These are phyloP conservation scores for Cryptophagus acutangulus DNA, from an alignment of 2,888 invertebrate species.

Conservation along the genomic window DNA sequence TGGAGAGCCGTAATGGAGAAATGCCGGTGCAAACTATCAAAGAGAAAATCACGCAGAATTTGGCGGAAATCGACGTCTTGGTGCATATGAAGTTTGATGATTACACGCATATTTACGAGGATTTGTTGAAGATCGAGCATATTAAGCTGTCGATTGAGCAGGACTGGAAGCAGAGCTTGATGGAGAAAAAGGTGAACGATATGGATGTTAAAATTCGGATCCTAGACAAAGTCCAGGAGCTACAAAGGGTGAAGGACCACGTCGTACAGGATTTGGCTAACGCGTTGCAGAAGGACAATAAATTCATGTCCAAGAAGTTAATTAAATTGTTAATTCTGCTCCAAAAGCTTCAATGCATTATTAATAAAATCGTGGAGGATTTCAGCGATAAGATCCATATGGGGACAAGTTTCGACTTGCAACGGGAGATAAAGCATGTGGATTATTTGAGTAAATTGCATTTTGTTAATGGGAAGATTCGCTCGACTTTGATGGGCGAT, in stretches of 20 bases:
- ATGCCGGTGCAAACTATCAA: constrained; percentile 36
- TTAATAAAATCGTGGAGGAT: constrained; percentile 37
- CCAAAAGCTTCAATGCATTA: constrained; percentile 40
- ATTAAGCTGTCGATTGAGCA: constrained; percentile 35
- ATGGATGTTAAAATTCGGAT: constrained; percentile 34
- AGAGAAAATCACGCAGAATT: constrained; percentile 35
- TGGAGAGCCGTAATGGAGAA: constrained; percentile 18
- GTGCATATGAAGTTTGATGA: constrained; percentile 35
- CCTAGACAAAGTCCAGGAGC: constrained; percentile 36
- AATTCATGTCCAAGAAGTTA: constrained; percentile 35
- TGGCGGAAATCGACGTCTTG: constrained; percentile 37
- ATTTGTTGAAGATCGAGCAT: constrained; percentile 36
- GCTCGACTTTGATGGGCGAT: constrained; percentile 53
- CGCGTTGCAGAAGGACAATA: constrained; percentile 28
- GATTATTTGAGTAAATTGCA: constrained; percentile 48
- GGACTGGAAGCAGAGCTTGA: constrained; percentile 39
- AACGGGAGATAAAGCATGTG: constrained; percentile 54
- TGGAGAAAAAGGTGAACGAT: constrained; percentile 33
- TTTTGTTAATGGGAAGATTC: constrained; percentile 54
- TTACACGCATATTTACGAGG: constrained; percentile 35
- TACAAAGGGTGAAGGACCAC: constrained; percentile 35
- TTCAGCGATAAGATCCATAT: constrained; percentile 43
- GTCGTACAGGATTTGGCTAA: constrained; percentile 28
- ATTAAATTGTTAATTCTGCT: constrained; percentile 38
- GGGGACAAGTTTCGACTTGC: constrained; percentile 48